These are phyloP conservation scores for Caenorhabditis panamensis DNA, from an alignment of 2,888 invertebrate genomes.

Conservation along the genomic window DNA sequence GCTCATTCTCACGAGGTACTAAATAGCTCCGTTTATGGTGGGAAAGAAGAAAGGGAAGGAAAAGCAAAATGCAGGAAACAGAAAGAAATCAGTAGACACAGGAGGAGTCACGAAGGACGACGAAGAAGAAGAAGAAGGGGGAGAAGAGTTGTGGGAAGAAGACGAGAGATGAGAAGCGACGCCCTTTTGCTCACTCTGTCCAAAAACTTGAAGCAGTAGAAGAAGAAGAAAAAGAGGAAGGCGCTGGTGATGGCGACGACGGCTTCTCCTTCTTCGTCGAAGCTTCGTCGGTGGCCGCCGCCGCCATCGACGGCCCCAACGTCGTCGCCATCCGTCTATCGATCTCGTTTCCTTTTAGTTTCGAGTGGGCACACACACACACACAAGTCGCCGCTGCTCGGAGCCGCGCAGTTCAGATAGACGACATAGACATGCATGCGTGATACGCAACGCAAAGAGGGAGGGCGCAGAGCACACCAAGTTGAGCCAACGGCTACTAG, in stretches of 20 bases:
- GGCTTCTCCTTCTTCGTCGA: constrained; percentile 52
- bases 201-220: constrained; percentile 26
- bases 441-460: constrained; percentile 48
- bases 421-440: constrained; percentile 37
- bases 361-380: constrained; percentile 59
- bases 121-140: neutral
- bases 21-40: too few species aligned
- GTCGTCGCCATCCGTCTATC: constrained; percentile 58
- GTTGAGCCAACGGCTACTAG: constrained; percentile 61
- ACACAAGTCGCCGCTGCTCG: constrained; percentile 46
- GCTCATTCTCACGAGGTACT: constrained; percentile 49
- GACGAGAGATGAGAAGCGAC: constrained; percentile 30
- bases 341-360: constrained; percentile 62
- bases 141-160: constrained; percentile 12
- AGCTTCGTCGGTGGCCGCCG: constrained; percentile 53
- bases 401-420: constrained; percentile 38
- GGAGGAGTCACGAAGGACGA: neutral
- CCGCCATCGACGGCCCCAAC: constrained; percentile 1
- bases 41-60: too few species aligned
- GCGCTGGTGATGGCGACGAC: constrained; percentile 54
- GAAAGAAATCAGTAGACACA: constrained; percentile 20
- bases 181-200: constrained; percentile 39
- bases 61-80: too few species aligned
- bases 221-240: constrained; percentile 32
- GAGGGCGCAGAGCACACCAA: constrained; percentile 40